Conservation (phyloP, 2,113 vertebrate genomes). For the Pelobates fuscus region DNA sequence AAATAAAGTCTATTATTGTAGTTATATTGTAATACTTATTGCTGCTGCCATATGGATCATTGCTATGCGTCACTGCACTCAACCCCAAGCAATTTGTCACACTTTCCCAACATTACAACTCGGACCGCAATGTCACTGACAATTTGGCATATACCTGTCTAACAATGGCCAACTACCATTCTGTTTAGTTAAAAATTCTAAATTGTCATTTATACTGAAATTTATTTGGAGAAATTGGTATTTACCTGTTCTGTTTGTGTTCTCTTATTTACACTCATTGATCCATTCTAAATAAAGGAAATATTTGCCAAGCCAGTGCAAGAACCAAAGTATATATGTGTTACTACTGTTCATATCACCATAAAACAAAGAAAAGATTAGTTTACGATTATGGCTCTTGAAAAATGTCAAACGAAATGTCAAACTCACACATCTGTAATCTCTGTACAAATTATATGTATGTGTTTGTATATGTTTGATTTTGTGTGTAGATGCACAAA, state of each 20-base stretch:
- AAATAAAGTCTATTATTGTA: no score
- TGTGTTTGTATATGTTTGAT: no score
- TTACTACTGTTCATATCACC: no score
- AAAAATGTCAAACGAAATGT: no score
- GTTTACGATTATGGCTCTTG: no score
- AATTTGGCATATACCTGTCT: slow-evolving; percentile 1
- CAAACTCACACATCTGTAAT: no score
- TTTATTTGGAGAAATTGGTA: slow-evolving; percentile 18
- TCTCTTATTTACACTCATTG: neutral
- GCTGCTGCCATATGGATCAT: slow-evolving; percentile 12
- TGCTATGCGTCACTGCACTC: slow-evolving; percentile 3
- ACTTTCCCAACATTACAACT: slow-evolving; percentile 9
- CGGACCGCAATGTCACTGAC: slow-evolving; percentile 6
- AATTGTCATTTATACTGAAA: neutral
- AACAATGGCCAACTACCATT: slow-evolving; percentile 12
- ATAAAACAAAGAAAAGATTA: no score
- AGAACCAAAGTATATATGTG: neutral
- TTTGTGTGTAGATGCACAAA: no score
- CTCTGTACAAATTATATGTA: no score
- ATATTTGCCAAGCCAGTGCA: neutral
- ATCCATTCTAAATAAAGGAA: neutral
- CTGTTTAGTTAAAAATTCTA: slow-evolving; percentile 1
- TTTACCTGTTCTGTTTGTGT: neutral
- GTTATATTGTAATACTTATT: no score
- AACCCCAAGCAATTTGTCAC: slow-evolving; percentile 28